Evolutionary conservation across 2,113 vertebrate genomes (phyloP).

Genomic region (Alectura lathami): DNA sequence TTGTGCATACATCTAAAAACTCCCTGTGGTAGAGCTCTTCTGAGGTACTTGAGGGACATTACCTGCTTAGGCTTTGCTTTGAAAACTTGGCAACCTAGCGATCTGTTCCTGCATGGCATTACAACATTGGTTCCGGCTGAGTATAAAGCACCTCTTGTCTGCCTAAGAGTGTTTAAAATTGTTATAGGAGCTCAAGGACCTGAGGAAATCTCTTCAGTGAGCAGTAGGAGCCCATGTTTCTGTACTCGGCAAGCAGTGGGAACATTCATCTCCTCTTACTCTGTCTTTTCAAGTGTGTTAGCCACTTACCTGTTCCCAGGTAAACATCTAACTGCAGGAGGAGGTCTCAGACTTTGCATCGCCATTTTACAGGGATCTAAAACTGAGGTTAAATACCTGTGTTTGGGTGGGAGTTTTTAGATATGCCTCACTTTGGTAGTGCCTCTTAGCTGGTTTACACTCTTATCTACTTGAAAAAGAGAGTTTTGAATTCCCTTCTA

Average conservation of each 20-base stretch:
- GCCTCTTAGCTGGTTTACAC: background rate
- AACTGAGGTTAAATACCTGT: fast-evolving
- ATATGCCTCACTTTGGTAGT: background rate
- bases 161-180: background rate
- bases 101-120: fast-evolving
- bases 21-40: fast-evolving
- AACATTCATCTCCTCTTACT: background rate
- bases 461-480: background rate
- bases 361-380: background rate
- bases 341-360: background rate
- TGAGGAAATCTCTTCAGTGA: background rate
- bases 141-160: background rate
- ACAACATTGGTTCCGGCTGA: background rate
- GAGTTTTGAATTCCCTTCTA: background rate
- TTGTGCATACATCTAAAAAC: fast-evolving
- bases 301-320: background rate
- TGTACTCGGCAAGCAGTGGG: background rate
- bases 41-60: background rate
- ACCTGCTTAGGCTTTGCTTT: background rate
- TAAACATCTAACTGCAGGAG: background rate
- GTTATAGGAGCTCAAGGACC: fast-evolving
- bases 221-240: background rate
- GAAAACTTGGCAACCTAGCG: background rate
- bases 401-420: background rate
- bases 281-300: background rate